Evolutionary conservation across 1,140 invertebrate species (phyloP).

Genomic region (Metaphire vulgaris): DNA sequence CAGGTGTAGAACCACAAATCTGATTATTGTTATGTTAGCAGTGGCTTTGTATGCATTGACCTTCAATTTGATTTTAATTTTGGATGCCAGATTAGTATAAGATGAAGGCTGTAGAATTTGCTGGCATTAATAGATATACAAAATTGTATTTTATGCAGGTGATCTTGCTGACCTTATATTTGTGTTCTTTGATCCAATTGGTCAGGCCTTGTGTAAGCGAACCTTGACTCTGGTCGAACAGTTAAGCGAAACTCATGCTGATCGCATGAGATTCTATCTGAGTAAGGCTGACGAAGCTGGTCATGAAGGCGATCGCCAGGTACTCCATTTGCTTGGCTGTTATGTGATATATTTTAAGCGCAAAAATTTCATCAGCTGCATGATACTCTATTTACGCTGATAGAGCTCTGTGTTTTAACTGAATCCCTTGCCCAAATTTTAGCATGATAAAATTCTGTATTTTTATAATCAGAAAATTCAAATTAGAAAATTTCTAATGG

Average conservation of each 20-base stretch:
- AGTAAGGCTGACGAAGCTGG: slow-evolving; percentile 63
- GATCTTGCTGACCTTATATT: slow-evolving; percentile 60
- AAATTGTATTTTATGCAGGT: too few relatives aligned
- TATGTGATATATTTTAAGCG: too few relatives aligned
- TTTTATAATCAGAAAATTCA: too few relatives aligned
- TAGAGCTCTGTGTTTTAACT: not conserved
- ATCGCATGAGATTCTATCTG: slow-evolving; percentile 58
- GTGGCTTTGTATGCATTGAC: slow-evolving; percentile 1
- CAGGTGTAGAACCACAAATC: not conserved
- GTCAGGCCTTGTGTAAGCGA: slow-evolving; percentile 60
- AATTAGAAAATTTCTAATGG: too few relatives aligned
- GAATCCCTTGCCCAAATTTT: too few relatives aligned
- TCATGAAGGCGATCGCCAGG: slow-evolving; percentile 57
- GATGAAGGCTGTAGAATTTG: too few relatives aligned
- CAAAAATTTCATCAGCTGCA: too few relatives aligned
- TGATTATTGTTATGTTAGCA: not conserved
- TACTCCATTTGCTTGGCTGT: slow-evolving; percentile 29
- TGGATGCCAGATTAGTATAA: too few relatives aligned
- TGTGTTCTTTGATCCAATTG: slow-evolving; percentile 63
- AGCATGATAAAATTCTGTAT: too few relatives aligned
- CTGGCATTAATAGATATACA: too few relatives aligned
- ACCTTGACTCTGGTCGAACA: slow-evolving; percentile 60
- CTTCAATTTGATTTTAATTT: too few relatives aligned
- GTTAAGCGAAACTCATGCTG: slow-evolving; percentile 56
- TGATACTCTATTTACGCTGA: too few relatives aligned